Base-by-base conservation (phyloP, 2,113 vertebrate species). In the Saguinus midas region DNA sequence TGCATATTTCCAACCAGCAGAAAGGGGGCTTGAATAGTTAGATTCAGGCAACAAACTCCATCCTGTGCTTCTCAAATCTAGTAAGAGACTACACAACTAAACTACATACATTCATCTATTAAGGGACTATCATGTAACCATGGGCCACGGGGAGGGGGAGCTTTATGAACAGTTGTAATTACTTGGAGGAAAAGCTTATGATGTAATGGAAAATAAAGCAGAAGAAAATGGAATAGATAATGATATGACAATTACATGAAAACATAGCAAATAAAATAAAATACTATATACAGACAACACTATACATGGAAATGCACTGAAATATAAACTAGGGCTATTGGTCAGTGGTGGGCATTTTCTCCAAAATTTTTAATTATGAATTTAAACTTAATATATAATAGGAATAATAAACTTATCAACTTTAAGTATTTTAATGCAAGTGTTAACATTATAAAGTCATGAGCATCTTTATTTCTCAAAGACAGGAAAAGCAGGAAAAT, bases 151-250 rank as follows among this genome's bases (percentile, higher is more conserved):
- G 81, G 75, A 32, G 1, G 4, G 7, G 7, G 5, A 50, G 17
- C 23, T 89, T 94, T 76, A 83, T 70, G n/a, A 89, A 68, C 8
- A 87, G 37, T 45, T 90, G 37, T 87, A 75, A 94, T 95, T 86
- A 73, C 13, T 88, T 25, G 8, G 32, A 96, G 79, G 52, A 95
- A 93, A 85, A 68, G 29, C 23, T 91, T 90, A 48, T 43, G 23
- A 8, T 85, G 73, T 40, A 90, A 61, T 64, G 23, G 43, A 79
- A 95, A 89, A 88, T 50, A 68, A 90, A 97, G 52, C 9, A 45
- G 58, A 50, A 76, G 45, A 81, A 84, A 75, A 68, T 32, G 66
- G 48, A 95, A 72, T 61, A 64, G 66, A 29, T 81, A 75, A 29
- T 78, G 64, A 37, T 90, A 61, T 73, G 55, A 58, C 7, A 87